These are phyloP conservation scores for Gadopsis bispinosus DNA, from an alignment of 2,797 vertebrate species.

Conservation along the genomic window DNA sequence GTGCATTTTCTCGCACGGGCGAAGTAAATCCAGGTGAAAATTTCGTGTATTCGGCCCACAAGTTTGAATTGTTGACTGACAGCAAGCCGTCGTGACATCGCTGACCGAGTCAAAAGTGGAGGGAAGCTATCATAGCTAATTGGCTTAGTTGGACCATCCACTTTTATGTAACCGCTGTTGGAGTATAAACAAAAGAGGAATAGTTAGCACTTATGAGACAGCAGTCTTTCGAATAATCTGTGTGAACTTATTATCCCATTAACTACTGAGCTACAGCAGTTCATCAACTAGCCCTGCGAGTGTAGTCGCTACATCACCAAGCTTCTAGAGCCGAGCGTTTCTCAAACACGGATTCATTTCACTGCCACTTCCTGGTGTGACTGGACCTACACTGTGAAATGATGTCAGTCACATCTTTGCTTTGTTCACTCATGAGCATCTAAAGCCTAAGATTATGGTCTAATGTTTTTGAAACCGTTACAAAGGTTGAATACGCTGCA, in stretches of 20 bases:
- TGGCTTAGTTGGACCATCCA: background rate
- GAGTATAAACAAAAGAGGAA: background rate
- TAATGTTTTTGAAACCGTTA: constrained; percentile 16
- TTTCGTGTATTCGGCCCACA: background rate
- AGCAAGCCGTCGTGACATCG: background rate
- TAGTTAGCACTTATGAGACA: background rate
- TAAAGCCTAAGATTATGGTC: constrained; percentile 10
- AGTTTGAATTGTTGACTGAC: background rate
- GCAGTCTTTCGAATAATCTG: background rate
- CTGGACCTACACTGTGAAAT: constrained; percentile 9
- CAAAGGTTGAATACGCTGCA: constrained; percentile 12
- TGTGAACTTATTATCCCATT: background rate
- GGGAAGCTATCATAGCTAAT: background rate
- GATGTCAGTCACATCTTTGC: constrained; percentile 2
- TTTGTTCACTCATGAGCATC: constrained; percentile 7
- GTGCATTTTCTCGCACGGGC: background rate
- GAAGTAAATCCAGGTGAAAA: background rate
- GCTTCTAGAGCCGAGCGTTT: background rate
- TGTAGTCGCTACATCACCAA: background rate
- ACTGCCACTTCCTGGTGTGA: constrained; percentile 13
- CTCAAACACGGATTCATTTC: background rate
- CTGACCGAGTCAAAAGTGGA: background rate
- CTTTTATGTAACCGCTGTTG: background rate
- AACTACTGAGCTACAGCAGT: background rate
- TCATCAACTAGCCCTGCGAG: background rate